phyloP scores from a whole-genome alignment of 2,888 invertebrate genomes.

The Serrognathus titanus region DNA sequence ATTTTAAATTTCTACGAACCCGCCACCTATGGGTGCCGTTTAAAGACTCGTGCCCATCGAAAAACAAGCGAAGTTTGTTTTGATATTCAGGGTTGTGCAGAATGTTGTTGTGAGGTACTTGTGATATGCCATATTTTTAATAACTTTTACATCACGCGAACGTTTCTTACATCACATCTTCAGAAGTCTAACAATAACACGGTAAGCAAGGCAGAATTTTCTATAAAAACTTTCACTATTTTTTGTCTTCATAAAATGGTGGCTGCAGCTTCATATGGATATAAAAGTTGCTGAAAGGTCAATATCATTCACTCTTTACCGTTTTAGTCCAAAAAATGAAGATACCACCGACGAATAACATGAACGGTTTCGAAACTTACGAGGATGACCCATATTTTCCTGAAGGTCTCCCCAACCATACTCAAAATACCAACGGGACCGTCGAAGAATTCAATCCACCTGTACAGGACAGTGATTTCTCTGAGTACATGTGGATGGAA shows the following conservation, averaged over 20 bases:
- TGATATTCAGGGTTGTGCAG: no score
- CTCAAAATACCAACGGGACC: constrained; percentile 34
- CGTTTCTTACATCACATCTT: no score
- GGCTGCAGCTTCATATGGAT: constrained; percentile 10
- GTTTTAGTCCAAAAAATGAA: constrained; percentile 20
- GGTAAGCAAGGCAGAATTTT: no score
- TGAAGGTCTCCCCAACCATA: constrained; percentile 26
- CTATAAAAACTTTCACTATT: constrained; percentile 9
- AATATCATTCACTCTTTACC: no score
- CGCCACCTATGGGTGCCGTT: no score
- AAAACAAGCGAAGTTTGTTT: no score
- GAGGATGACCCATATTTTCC: constrained; percentile 27
- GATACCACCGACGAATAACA: constrained; percentile 24
- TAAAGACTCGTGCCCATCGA: no score
- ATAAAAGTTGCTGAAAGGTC: not conserved
- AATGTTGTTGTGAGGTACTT: no score
- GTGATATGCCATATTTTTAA: no score
- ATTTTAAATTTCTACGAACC: no score
- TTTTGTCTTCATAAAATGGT: constrained; percentile 16
- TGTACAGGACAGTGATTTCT: constrained; percentile 69
- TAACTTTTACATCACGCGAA: no score
- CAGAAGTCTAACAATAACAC: no score
- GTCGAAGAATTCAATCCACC: constrained; percentile 47
- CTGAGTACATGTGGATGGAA: constrained; percentile 94
- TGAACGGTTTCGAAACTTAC: constrained; percentile 26